phyloP scores from a whole-genome alignment of 2,113 vertebrate genomes.

The Podarcis muralis region DNA sequence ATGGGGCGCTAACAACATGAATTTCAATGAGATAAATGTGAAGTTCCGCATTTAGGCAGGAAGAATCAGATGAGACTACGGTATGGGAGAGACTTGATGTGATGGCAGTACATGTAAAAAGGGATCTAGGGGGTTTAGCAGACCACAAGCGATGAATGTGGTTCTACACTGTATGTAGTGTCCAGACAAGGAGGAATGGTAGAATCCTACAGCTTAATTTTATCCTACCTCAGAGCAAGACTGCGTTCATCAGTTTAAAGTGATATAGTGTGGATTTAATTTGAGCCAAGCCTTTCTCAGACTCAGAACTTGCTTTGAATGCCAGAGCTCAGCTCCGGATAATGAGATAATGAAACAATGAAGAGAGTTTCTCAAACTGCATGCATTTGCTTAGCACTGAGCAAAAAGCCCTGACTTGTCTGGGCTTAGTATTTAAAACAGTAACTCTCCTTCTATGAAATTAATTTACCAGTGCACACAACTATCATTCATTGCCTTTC shows the following conservation, averaged over 20 bases:
- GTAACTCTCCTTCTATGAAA: not conserved
- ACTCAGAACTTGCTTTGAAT: not conserved
- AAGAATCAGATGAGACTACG: no score
- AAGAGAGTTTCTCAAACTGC: not conserved
- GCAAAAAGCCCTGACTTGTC: not conserved
- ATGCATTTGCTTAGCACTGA: not conserved
- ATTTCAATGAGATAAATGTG: no score
- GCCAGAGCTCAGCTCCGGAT: not conserved
- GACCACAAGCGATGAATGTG: no score
- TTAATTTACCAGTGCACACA: not conserved
- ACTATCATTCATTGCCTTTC: not conserved
- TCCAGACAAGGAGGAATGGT: not conserved
- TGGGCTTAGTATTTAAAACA: not conserved
- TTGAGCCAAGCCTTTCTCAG: not conserved
- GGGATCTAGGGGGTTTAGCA: no score
- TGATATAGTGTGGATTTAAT: not conserved
- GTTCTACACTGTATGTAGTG: no score
- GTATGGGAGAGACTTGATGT: no score
- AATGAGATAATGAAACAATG: not conserved
- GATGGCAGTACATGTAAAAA: no score
- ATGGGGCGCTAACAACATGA: no score
- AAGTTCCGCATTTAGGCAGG: no score
- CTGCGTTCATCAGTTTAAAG: not conserved
- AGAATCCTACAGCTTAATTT: not conserved
- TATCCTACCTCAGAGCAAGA: not conserved